Evolutionary conservation across 2,888 invertebrate species (phyloP).

Genomic region (Scaptomyza caliginosa): DNA sequence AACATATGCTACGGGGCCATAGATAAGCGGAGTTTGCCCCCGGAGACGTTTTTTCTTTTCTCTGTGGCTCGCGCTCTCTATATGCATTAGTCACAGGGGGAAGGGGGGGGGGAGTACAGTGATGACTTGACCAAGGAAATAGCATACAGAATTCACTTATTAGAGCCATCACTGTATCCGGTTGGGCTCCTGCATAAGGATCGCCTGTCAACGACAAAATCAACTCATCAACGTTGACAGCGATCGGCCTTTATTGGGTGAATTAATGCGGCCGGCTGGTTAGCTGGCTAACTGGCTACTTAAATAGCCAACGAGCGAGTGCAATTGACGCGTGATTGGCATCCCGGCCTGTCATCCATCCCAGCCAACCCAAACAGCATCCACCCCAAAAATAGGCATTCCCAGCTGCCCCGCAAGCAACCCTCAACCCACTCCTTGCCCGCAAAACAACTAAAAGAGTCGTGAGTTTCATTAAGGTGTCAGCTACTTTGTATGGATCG

Average conservation of each 20-base stretch:
- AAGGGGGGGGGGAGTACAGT: neutral
- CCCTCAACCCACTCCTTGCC: conserved; percentile 14
- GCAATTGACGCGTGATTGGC: conserved; percentile 77
- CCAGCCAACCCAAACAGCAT: conserved; percentile 13
- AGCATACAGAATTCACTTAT: neutral
- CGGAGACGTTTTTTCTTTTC: conserved; percentile 14
- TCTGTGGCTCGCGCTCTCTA: neutral
- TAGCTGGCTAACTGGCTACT: conserved; percentile 19
- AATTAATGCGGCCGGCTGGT: conserved; percentile 6
- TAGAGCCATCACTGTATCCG: neutral
- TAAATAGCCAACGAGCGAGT: conserved; percentile 59
- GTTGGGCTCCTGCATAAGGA: conserved; percentile 59
- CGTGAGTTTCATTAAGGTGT: conserved; percentile 53
- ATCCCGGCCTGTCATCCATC: conserved; percentile 57
- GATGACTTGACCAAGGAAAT: no score
- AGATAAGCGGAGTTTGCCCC: conserved; percentile 65
- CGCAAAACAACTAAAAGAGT: conserved; percentile 6
- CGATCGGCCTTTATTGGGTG: conserved; percentile 23
- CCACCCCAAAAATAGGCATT: conserved; percentile 54
- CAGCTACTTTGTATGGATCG: conserved; percentile 70
- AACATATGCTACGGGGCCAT: conserved; percentile 9
- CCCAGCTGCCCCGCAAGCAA: neutral
- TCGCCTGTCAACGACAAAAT: conserved; percentile 65
- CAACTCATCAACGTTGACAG: conserved; percentile 76
- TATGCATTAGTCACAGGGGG: conserved; percentile 50